These are phyloP conservation scores for Cyanocitta stelleri DNA, from an alignment of 2,113 vertebrate species.

Conservation along the genomic window DNA sequence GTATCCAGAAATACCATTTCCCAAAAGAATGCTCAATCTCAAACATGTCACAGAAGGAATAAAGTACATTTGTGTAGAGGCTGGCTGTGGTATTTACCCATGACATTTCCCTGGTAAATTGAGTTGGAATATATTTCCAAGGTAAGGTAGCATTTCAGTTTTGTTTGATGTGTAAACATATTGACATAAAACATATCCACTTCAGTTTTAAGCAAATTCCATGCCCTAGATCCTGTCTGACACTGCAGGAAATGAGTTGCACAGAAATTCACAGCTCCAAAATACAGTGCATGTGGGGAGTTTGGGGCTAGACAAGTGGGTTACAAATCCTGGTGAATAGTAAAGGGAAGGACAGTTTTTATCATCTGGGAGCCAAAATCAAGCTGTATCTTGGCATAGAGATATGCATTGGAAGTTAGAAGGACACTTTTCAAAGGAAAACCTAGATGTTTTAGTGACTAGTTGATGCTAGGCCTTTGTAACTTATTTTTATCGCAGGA, in stretches of 20 bases:
- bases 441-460: background rate
- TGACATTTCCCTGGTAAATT: slow-evolving; percentile 2
- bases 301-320: background rate
- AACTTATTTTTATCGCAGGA: background rate
- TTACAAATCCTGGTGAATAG: background rate
- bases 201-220: background rate
- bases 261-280: background rate
- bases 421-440: background rate
- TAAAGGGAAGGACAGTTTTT: background rate
- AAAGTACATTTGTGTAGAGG: background rate
- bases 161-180: slow-evolving; percentile 19
- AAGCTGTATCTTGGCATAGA: background rate
- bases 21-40: background rate
- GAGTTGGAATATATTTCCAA: slow-evolving; percentile 10
- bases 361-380: background rate
- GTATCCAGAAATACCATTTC: background rate
- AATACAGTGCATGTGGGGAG: background rate
- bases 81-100: background rate
- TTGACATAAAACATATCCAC: background rate
- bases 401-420: background rate
- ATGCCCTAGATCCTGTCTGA: background rate
- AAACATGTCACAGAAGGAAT: background rate
- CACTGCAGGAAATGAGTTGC: background rate
- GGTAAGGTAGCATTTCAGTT: background rate
- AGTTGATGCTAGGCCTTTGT: background rate